phyloP scores from a whole-genome alignment of 2,113 vertebrate species.

The Lophotis ruficrista region DNA sequence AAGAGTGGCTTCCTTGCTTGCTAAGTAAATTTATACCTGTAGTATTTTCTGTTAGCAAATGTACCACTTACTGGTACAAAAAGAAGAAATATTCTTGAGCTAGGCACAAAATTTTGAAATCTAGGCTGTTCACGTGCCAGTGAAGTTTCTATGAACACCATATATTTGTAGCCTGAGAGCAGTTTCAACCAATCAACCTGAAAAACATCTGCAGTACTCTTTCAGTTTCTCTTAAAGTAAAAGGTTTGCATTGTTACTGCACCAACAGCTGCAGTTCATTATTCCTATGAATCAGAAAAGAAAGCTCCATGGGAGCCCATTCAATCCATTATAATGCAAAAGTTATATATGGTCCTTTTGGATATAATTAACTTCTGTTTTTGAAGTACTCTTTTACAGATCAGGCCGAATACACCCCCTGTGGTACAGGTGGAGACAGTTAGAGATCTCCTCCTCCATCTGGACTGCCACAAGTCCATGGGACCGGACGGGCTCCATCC shows the following conservation, averaged over 20 bases:
- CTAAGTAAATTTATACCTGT: background rate
- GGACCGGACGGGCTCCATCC: no score
- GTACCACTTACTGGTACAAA: background rate
- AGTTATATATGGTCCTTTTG: background rate
- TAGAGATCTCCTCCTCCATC: no score
- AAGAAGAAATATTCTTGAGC: background rate
- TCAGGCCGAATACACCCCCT: no score
- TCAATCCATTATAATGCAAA: background rate
- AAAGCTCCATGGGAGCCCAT: background rate
- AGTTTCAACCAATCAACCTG: background rate
- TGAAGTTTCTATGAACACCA: background rate
- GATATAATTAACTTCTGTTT: background rate
- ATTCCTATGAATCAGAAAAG: background rate
- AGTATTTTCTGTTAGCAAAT: background rate
- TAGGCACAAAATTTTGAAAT: background rate
- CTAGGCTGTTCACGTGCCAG: background rate
- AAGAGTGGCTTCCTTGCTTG: background rate
- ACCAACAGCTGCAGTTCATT: background rate
- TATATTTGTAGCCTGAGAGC: background rate
- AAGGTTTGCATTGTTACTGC: background rate
- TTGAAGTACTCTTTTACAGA: background rate
- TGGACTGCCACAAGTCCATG: no score
- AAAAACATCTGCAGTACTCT: background rate
- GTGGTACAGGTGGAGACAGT: no score
- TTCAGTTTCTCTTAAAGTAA: background rate